Percentiles rank a stretch among this genome's conserved stretches.
Conservation (phyloP, 2,113 vertebrate species). For the Dascyllus trimaculatus region DNA sequence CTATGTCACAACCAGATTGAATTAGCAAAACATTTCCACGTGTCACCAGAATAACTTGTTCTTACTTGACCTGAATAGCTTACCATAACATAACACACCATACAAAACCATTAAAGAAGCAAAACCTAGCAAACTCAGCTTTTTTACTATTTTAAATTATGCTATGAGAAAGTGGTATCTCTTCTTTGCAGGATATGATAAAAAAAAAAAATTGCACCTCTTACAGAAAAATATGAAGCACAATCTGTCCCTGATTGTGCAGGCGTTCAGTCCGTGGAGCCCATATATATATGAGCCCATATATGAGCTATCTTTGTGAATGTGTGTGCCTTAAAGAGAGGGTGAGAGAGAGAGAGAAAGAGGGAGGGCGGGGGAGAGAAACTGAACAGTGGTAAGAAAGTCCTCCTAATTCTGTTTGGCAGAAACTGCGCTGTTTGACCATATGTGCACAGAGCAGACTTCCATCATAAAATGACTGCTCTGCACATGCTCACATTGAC, state of each 20-base stretch:
- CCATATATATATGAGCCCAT: not conserved
- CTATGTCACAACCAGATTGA: not conserved
- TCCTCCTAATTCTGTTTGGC: conserved; percentile 35
- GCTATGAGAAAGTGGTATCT: not conserved
- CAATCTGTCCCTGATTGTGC: conserved; percentile 10
- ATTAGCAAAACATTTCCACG: conserved; percentile 1
- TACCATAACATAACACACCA: not conserved
- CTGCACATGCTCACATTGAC: conserved; percentile 22
- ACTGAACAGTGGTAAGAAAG: conserved; percentile 32
- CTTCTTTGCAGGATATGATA: not conserved
- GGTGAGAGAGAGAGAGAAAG: not conserved
- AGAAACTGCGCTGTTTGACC: conserved; percentile 32
- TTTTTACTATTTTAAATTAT: not conserved
- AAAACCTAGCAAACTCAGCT: not conserved
- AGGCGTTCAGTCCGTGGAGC: conserved; percentile 6
- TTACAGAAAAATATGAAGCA: not conserved
- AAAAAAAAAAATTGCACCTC: not conserved
- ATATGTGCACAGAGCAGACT: conserved; percentile 42
- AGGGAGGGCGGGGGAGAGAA: not conserved
- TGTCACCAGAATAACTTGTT: not conserved
- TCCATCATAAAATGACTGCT: conserved; percentile 8
- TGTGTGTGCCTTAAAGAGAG: not conserved
- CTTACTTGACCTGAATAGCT: not conserved
- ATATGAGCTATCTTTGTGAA: conserved; percentile 19
- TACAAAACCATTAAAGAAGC: not conserved